Evolutionary conservation across 2,888 invertebrate species (phyloP), one percentile per base, ranked within the genome.

Genomic region (Cybosia mesomella): DNA sequence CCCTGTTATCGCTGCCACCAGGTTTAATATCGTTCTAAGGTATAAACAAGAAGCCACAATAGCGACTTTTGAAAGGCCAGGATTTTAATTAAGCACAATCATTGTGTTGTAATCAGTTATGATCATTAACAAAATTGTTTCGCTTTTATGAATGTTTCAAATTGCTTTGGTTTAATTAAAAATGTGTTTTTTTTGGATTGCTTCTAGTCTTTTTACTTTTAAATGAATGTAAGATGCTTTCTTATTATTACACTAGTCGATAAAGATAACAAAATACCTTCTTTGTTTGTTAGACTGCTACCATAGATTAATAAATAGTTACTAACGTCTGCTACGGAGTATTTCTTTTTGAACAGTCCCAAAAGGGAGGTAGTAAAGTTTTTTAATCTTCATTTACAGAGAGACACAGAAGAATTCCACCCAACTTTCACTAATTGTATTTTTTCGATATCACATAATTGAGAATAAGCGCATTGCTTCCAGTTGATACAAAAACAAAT

Each of bases 21-120:
- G 70, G 77, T 72, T 80, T 80, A 78, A 76, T 82, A 80, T 71
- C 69, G 58, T 75, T 76, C 76, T 69, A 62, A 82, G 82, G 83
- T 85, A 83, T 83, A 82, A 84, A 83, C 81, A 83, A 80, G 75
- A 63, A 59, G 66, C 66, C 62, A 80, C 79, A 83, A 83, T 79
- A 67, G 80, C 68, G 74, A 67, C 71, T 79, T 75, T 79, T 83
- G 76, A 81, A 81, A 82, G 82, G 76, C 74, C 66, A 74, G 72
- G 71, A 75, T 79, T 80, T 75, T 81, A 81, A 82, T 81, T 82
- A 82, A 83, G 80, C 72, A 61, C 73, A 72, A 77, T 83, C 82
- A 81, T 81, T 79, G 74, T 77, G 71, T 74, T 77, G 70, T 79
- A 82, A 84, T 84, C 81, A 80, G 76, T 76, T 82, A 76, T 77